Evolutionary conservation across 2,888 invertebrate species (phyloP), one percentile per base, ranked within the genome.

Genomic region (Andrena praecox): DNA sequence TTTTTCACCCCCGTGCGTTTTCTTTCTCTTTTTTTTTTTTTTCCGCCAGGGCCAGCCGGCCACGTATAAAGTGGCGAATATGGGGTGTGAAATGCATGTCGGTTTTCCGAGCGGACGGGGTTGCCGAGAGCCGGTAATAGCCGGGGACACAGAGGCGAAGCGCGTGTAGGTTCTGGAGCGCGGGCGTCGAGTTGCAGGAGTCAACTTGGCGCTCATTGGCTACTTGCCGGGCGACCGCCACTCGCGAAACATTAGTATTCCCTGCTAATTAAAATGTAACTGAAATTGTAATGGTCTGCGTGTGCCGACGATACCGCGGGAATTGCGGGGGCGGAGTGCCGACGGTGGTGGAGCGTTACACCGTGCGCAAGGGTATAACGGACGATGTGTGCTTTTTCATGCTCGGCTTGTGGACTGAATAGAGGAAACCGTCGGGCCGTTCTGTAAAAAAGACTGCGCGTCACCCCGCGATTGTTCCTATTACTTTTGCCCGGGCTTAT

Each of bases 201-300:
- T 89, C 89, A 89, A 89, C 81, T 79, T 81, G 72, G 78, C 81
- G 76, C 82, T 86, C 85, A 85, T 85, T 90, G 85, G 89, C 86
- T 87, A 86, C 84, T 88, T 87, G 82, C 85, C 70, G 76, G 42
- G 86, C 82, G 87, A 86, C 86, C 88, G 81, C 87, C 89, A 75
- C 87, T 89, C 87, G 90, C 87, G 87, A 90, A 89, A 90, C 91
- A 92, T 93, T 92, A 93, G 91, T 89, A 91, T 91, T 87, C 88
- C 89, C 90, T 84, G 88, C 92, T 93, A 93, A 93, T 93, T 93
- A 92, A 92, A 93, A 92, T 90, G 91, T 91, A 91, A 89, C 91
- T 90, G 91, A 90, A 93, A 91, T 92, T 90, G 90, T 89, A 91
- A 91, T 90, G 81, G 85, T 81, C 82, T 85, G 84, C 83, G 83